Base-by-base conservation (phyloP, 92 coral and sea anemone species). In the Epizoanthus scotinus region DNA sequence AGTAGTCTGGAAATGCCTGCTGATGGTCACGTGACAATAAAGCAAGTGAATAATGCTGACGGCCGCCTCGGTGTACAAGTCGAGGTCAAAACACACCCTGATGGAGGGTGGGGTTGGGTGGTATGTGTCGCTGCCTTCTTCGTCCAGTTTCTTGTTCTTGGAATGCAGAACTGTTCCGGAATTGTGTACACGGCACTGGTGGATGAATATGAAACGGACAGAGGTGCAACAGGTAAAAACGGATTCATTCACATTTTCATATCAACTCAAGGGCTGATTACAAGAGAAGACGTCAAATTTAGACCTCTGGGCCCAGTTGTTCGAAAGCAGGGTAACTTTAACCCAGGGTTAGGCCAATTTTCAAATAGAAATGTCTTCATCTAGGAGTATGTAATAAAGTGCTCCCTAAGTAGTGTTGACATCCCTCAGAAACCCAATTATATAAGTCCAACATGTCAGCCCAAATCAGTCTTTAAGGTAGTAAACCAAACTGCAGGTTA, bases 41-140 rank as follows among this genome's bases (percentile, higher is more conserved):
- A 15, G 38, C 67, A 60, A 38, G 81, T 34, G 20, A 58, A 59
- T 19, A 34, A 55, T 21, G 56, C 81, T 36, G 6, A 49, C 19
- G 56, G 40, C 50, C 67, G 50, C n/a, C 22, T 58, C 57, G 55
- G 54, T 22, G 29, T 82, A 36, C 82, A 79, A 56, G 84, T 86
- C 20, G 55, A 63, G 36, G 88, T 80, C 77, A 75, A 82, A 63
- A 83, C 90, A 14, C 90, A 88, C 61, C 97, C 94, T 44, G 94
- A 90, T 61, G 97, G 94, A n/a, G 91, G 94, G 24, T 93, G 97
- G 97, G 97, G 97, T 8, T 93, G 91, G 94, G 91, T 90, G 2
- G 97, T 91, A 20, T 93, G 97, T 86, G 78, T 90, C 21, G 92
- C 94, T 24, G 97, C 97, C 34, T 93, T 93, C 82, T 89, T 93